Percentiles rank a stretch among this genome's conserved stretches.
phyloP scores from a whole-genome alignment of 2,797 vertebrate species.

The Alauda arvensis region DNA sequence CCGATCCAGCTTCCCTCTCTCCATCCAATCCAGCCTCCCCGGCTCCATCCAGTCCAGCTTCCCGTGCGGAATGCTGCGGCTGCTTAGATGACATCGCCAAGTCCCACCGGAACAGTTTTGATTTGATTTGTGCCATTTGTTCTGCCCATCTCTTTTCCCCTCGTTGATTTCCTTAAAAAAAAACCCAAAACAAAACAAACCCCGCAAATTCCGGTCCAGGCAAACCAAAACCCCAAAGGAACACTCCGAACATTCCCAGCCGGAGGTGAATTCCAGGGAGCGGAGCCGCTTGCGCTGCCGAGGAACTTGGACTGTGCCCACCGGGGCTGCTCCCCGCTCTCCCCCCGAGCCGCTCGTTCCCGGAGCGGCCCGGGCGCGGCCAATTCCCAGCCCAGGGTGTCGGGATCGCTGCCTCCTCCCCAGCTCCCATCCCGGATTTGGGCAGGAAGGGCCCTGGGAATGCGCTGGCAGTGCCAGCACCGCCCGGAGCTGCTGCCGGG shows the following conservation, averaged over 20 bases:
- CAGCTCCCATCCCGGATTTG: background rate
- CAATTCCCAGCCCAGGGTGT: background rate
- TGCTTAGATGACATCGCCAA: constrained; percentile 47
- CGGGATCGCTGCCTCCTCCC: background rate
- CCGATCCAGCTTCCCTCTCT: constrained; percentile 29
- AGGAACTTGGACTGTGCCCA: constrained; percentile 76
- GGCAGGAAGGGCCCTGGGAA: background rate
- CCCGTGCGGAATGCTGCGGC: constrained; percentile 60
- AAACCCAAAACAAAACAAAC: background rate
- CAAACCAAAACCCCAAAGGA: background rate
- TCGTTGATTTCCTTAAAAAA: background rate
- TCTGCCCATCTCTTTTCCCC: background rate
- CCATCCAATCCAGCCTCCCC: constrained; percentile 11
- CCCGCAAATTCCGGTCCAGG: background rate
- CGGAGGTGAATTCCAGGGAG: constrained; percentile 1
- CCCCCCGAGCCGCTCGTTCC: constrained; percentile 12
- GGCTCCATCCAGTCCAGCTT: constrained; percentile 37
- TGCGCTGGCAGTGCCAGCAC: fast-evolving
- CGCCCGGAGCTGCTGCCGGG: fast-evolving
- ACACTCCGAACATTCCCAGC: background rate
- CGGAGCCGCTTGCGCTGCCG: constrained; percentile 32
- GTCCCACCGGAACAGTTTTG: background rate
- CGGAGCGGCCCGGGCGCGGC: background rate
- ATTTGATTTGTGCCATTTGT: constrained; percentile 19
- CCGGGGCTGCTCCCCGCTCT: constrained; percentile 61